Base-by-base conservation (phyloP, 2,113 vertebrate genomes). In the Gambusia affinis region DNA sequence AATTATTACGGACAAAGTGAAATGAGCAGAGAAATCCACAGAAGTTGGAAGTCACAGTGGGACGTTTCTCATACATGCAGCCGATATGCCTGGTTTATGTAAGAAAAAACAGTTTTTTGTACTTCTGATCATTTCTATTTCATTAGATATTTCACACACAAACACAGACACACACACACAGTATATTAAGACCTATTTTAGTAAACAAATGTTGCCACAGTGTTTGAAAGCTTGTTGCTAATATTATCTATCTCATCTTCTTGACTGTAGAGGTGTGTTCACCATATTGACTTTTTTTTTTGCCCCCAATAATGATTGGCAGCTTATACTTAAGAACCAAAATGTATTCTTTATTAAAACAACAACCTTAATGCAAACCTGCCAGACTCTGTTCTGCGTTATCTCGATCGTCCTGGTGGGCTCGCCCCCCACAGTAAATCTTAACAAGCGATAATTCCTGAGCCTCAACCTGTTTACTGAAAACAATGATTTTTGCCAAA, bases 391-490 rank as follows among this genome's bases (percentile, higher is more conserved):
- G n/a, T 39, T 31, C 27, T 30, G 44, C 14, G 39, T 67, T 70
- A 63, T 86, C n/a, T 31, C 19, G 51, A 64, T 67, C 70, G 60
- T 82, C 28, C 29, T 19, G 66, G 27, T 29, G 22, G 31, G 3
- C 72, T 28, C 69, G 63, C 19, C 5, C 51, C 39, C 24, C 67
- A 14, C 35, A 67, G 72, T 76, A 73, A 78, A 76, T 8, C 8
- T 37, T 31, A 12, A 62, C 33, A 14, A 37, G 27, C 12, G 67
- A 70, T 77, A 79, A 76, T 69, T 77, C 39, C 63, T 63, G 69
- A 54, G 30, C 29, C 75, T 71, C 60, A 85, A 83, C 82, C 4
- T 89, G 80, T 91, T 92, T 88, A 87, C 82, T 76, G 69, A 75
- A 90, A 83, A 73, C 78, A 83, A 28, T 11, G 64, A 68, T 70